Conservation (phyloP, 1,140 invertebrate genomes). For the Platyscapa corneri region DNA sequence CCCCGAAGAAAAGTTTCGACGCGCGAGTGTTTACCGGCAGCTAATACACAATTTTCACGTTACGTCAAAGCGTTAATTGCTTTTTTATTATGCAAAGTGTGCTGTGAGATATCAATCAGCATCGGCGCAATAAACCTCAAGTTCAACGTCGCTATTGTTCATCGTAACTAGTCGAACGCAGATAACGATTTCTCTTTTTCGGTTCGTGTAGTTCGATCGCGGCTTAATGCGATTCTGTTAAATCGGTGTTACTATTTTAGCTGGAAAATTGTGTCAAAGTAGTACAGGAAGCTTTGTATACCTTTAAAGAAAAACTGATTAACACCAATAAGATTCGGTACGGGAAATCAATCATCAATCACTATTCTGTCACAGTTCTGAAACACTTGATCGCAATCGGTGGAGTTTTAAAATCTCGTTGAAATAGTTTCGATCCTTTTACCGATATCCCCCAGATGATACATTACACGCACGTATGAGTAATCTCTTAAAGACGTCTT, state of each 20-base stretch:
- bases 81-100: neutral
- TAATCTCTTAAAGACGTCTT: too few relatives aligned
- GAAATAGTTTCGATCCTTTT: neutral
- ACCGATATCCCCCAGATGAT: too few relatives aligned
- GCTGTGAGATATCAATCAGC: neutral
- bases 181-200: too few relatives aligned
- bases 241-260: neutral
- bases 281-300: neutral
- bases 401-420: neutral
- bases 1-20: neutral
- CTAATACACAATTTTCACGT: neutral
- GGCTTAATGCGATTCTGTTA: too few relatives aligned
- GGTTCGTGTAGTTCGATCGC: too few relatives aligned
- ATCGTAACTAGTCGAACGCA: too few relatives aligned
- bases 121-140: too few relatives aligned
- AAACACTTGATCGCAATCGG: conserved; percentile 12
- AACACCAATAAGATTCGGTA: neutral
- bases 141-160: too few relatives aligned
- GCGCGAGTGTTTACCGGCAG: neutral
- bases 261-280: neutral
- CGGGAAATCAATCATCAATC: neutral
- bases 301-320: neutral
- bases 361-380: neutral
- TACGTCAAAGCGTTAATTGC: neutral
- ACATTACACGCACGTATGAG: too few relatives aligned